Conservation (phyloP, 2,888 invertebrate species). For the Melanostoma mellinum region DNA sequence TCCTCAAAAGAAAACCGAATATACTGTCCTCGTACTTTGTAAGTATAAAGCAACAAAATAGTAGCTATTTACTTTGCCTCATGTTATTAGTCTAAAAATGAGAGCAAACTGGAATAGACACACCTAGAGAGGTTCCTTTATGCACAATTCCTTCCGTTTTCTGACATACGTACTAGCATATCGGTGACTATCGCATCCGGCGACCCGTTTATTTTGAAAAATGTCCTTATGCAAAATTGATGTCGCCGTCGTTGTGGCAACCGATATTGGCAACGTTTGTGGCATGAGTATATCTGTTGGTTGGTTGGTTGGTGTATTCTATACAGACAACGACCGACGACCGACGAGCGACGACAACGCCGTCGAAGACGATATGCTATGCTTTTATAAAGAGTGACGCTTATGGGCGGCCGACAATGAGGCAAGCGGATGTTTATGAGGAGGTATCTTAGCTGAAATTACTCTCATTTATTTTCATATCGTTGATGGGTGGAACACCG, state of each 20-base stretch:
- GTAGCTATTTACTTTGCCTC: conserved; percentile 29
- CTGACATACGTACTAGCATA: conserved; percentile 55
- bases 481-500: conserved; percentile 57
- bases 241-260: conserved; percentile 60
- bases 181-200: conserved; percentile 67
- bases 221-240: conserved; percentile 70
- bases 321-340: conserved; percentile 31
- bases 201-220: conserved; percentile 70
- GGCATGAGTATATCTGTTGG: conserved; percentile 16
- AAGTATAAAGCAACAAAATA: not conserved
- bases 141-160: conserved; percentile 64
- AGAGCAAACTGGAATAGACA: conserved; percentile 37
- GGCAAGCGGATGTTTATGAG: conserved; percentile 63
- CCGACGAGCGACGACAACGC: not conserved
- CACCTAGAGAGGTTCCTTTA: conserved; percentile 53
- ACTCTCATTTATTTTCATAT: conserved; percentile 69
- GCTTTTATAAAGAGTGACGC: conserved; percentile 45
- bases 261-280: conserved; percentile 62
- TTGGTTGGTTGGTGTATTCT: not conserved
- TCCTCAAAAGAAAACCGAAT: conserved; percentile 41
- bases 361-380: not conserved
- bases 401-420: conserved; percentile 53
- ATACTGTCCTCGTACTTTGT: not conserved
- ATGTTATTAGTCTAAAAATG: conserved; percentile 57
- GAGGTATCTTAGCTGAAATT: conserved; percentile 63